Conservation (phyloP, 53 echinoderm and acorn worm genomes). For the Antedon mediterranea region DNA sequence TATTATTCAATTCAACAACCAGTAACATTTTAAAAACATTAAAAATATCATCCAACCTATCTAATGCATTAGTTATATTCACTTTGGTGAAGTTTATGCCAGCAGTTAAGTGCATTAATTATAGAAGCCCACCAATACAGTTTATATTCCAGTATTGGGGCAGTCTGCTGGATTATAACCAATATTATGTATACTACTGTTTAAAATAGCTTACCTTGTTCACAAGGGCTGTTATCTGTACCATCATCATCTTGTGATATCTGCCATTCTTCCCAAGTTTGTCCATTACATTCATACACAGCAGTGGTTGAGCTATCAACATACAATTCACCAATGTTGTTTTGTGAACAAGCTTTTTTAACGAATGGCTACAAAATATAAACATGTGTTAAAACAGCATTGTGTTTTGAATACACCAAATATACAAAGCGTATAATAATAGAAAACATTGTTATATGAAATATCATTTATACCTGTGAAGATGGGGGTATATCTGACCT, state of each 20-base stretch:
- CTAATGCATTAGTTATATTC: too few species aligned
- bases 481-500: background rate
- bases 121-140: too few species aligned
- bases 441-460: too few species aligned
- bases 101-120: too few species aligned
- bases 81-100: too few species aligned
- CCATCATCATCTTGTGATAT: background rate
- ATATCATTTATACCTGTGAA: background rate
- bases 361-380: background rate
- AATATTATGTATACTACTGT: background rate
- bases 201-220: background rate
- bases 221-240: background rate
- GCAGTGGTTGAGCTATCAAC: background rate
- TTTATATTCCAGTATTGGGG: background rate
- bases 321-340: constrained; percentile 5
- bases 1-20: too few species aligned
- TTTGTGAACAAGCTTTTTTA: background rate
- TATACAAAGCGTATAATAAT: too few species aligned
- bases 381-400: too few species aligned
- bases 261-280: constrained; percentile 11
- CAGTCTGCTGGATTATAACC: background rate
- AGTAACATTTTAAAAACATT: too few species aligned
- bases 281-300: constrained; percentile 15
- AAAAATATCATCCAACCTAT: too few species aligned
- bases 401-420: too few species aligned